Conservation (phyloP, 2,113 vertebrate species). For the Lamprotornis superbus region DNA sequence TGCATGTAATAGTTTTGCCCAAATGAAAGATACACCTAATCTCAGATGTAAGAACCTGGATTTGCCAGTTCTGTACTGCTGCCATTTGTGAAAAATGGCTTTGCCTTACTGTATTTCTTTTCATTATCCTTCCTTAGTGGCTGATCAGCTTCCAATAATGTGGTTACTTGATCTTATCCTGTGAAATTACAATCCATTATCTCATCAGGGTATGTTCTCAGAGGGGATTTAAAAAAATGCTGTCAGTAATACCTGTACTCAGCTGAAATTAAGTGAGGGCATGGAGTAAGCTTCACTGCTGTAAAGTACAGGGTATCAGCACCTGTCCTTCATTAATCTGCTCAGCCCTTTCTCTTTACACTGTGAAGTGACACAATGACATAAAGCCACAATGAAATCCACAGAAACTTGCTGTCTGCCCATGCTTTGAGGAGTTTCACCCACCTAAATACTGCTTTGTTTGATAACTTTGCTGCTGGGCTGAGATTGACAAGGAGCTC, state of each 20-base stretch:
- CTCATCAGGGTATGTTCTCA: not conserved
- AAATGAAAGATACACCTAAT: not conserved
- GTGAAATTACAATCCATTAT: slow-evolving; percentile 22
- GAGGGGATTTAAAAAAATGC: not conserved
- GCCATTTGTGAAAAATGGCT: not conserved
- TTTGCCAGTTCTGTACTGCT: not conserved
- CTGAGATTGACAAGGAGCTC: not conserved
- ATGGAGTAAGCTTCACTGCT: not conserved
- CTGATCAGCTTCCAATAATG: slow-evolving; percentile 31
- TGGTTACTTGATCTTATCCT: not conserved
- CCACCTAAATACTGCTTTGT: not conserved
- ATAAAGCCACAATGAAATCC: not conserved
- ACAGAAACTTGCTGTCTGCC: not conserved
- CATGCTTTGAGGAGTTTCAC: not conserved
- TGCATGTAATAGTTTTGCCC: not conserved
- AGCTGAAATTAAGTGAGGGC: not conserved
- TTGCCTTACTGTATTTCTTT: slow-evolving; percentile 14
- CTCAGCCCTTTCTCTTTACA: not conserved
- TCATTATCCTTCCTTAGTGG: not conserved
- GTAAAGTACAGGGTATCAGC: not conserved
- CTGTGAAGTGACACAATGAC: not conserved
- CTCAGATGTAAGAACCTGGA: not conserved
- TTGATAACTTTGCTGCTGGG: not conserved
- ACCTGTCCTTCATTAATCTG: not conserved
- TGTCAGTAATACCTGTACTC: slow-evolving; percentile 8